Evolutionary conservation across 1,140 invertebrate species (phyloP), one percentile per base, ranked within the genome.

Genomic region (Brachionus rubens): DNA sequence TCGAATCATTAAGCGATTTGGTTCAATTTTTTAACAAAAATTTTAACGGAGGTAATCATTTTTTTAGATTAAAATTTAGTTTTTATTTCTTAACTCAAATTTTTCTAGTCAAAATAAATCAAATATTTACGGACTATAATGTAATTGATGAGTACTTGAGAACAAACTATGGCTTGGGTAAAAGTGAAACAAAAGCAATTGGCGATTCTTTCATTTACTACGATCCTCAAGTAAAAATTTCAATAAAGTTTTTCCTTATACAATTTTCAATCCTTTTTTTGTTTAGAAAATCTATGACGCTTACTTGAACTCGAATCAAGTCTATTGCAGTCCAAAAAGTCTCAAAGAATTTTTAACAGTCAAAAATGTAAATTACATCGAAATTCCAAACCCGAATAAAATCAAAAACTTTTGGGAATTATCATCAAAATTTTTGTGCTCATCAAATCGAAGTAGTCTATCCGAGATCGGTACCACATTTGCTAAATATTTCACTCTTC

Each of bases 371-470:
- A 54, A 72, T 16, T 72, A 16, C 41, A 14, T 72, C 9, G 68
- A 50, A 24, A 48, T 72, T 36, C 19, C 28, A 19, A 59, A 65
- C 12, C 4, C 59, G 10, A 54, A 72, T 54, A 54, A 10, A 48
- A 54, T 72, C 40, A 16, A 19, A 16, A 54, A 72, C n/a, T 72
- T 72, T 30, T 72, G 68, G 68, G 30, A 48, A 12, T 21, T 24
- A n/a, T 33, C 68, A 19, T 72, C 68, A 0, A 72, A 72, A 40
- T 72, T 72, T 72, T 50, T 72, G n/a, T 72, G 68, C 12, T 28
- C 43, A 14, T n/a, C 68, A 26, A 48, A 54, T 24, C 50, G 46
- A 21, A 54, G 19, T 41, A 50, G 28, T 12, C 16, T 72, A 0
- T 36, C 68, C 0, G 46, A 72, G 19, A 46, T 72, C 4, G 46